Evolutionary conservation across 2,113 vertebrate genomes (phyloP).

Genomic region (Monopterus albus): DNA sequence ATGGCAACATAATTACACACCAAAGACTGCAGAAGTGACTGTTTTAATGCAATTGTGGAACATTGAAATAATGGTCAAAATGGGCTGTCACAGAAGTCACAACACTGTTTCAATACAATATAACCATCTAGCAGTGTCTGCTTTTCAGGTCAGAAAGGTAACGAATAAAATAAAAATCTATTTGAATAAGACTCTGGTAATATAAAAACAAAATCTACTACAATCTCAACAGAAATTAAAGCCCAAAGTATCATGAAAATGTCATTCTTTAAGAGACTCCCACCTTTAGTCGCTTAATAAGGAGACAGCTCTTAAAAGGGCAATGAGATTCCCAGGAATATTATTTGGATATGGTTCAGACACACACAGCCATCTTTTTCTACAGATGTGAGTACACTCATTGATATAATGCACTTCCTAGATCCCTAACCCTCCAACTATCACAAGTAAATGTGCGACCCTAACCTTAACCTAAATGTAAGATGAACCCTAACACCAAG

Average conservation of each 20-base stretch:
- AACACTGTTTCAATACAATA: not conserved
- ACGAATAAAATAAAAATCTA: not conserved
- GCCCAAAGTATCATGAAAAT: constrained; percentile 25
- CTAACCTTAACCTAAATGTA: too few species aligned
- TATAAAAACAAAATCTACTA: not conserved
- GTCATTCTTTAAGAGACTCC: constrained; percentile 22
- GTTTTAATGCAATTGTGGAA: not conserved
- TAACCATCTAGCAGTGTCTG: not conserved
- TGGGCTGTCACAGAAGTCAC: not conserved
- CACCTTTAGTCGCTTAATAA: constrained; percentile 26
- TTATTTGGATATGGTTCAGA: constrained; percentile 48
- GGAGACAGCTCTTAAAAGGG: constrained; percentile 50
- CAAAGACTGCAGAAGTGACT: constrained; percentile 5
- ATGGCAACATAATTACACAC: too few species aligned
- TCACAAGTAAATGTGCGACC: too few species aligned
- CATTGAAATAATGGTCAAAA: not conserved
- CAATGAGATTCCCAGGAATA: constrained; percentile 47
- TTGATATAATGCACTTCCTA: too few species aligned
- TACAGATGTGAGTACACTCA: too few species aligned
- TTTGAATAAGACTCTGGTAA: constrained; percentile 14
- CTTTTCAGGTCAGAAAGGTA: constrained; percentile 9
- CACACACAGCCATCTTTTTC: not conserved
- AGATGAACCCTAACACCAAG: too few species aligned
- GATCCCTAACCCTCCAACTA: constrained; percentile 39
- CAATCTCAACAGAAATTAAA: constrained; percentile 31